Evolutionary conservation across 2,113 vertebrate genomes (phyloP).

Genomic region (Scomber japonicus): DNA sequence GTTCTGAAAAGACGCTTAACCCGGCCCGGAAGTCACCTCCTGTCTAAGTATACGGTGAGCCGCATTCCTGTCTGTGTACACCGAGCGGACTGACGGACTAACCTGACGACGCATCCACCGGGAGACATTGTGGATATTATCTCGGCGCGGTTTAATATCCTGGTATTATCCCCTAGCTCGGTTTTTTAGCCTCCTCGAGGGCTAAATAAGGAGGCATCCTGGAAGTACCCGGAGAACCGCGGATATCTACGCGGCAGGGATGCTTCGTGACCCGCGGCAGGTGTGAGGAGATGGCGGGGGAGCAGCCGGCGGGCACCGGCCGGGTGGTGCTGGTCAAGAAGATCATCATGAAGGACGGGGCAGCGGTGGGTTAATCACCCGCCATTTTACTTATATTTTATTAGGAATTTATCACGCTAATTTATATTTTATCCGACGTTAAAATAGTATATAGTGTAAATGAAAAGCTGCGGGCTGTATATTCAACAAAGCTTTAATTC

Average conservation of each 20-base stretch:
- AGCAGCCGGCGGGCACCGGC: constrained; percentile 63
- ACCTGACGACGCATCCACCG: neutral
- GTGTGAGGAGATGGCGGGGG: constrained; percentile 80
- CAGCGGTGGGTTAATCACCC: constrained; percentile 71
- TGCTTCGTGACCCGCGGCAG: constrained; percentile 79
- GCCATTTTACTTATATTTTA: constrained; percentile 27
- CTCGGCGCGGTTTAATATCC: neutral
- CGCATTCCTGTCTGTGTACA: neutral
- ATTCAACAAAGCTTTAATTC: neutral
- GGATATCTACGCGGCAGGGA: constrained; percentile 84
- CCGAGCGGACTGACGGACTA: constrained; percentile 6
- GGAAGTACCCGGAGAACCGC: constrained; percentile 81
- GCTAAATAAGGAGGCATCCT: constrained; percentile 69
- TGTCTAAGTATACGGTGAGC: neutral
- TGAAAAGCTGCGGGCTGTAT: neutral
- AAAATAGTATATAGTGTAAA: neutral
- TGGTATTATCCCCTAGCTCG: neutral
- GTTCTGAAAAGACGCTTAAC: neutral
- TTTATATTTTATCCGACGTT: neutral
- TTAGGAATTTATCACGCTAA: neutral
- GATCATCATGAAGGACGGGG: constrained; percentile 86
- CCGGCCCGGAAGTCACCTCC: constrained; percentile 5
- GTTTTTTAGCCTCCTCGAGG: constrained; percentile 52
- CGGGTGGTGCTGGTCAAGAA: constrained; percentile 86
- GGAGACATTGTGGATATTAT: neutral